Conservation (phyloP, 2,113 vertebrate genomes). For the Centropus unirufus region DNA sequence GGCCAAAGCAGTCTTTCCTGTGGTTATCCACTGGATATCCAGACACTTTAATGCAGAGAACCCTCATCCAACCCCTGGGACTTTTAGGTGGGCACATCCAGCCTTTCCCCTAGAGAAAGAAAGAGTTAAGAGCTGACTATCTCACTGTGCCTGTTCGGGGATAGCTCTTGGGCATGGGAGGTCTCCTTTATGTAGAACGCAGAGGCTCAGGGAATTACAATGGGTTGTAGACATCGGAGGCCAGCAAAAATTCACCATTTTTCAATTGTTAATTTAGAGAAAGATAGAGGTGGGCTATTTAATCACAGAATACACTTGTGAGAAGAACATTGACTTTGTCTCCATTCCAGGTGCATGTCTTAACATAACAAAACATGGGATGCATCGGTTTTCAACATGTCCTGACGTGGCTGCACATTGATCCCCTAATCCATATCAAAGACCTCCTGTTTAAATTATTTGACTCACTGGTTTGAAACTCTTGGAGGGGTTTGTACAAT, state of each 20-base stretch:
- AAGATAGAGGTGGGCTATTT: background rate
- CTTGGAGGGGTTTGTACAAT: background rate
- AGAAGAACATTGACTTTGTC: background rate
- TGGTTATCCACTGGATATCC: background rate
- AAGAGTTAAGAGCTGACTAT: background rate
- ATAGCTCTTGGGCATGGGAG: background rate
- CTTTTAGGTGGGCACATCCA: background rate
- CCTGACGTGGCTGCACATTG: accelerated
- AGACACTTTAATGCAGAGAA: background rate
- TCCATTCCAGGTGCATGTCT: background rate
- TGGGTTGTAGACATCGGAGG: background rate
- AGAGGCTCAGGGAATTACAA: background rate
- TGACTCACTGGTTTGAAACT: background rate
- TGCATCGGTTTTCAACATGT: background rate
- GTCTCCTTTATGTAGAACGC: background rate
- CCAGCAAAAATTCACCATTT: background rate
- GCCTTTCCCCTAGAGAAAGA: background rate
- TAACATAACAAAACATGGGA: background rate
- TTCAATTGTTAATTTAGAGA: background rate
- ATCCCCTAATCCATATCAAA: background rate
- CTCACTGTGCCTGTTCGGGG: background rate
- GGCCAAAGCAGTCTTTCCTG: background rate
- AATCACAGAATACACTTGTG: background rate
- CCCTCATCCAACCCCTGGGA: background rate
- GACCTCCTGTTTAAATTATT: background rate